Conservation (phyloP, 2,888 invertebrate species). For the Tromatobia lineatoria region DNA sequence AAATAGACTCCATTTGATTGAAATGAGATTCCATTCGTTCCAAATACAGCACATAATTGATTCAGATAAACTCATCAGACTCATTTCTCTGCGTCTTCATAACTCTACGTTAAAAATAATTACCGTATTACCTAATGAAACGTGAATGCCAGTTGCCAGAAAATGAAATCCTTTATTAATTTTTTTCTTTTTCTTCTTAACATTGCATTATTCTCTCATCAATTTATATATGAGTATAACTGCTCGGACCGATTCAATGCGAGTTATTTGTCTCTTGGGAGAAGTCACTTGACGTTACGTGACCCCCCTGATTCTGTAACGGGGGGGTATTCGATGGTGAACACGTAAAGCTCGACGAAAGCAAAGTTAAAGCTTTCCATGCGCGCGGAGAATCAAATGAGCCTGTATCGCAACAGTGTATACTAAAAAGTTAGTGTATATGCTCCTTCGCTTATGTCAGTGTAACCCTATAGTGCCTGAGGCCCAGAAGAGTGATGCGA, state of each 20-base stretch:
- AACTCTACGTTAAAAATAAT: too few species aligned
- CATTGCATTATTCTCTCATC: neutral
- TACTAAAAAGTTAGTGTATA: constrained; percentile 42
- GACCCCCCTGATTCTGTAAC: neutral
- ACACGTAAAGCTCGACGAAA: constrained; percentile 43
- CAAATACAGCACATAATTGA: too few species aligned
- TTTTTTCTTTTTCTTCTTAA: neutral
- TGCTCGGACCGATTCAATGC: neutral
- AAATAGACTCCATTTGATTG: too few species aligned
- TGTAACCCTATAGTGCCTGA: constrained; percentile 68
- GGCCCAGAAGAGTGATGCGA: constrained; percentile 54
- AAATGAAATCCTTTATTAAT: too few species aligned
- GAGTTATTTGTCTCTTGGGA: constrained; percentile 16
- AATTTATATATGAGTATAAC: neutral
- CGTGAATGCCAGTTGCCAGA: too few species aligned
- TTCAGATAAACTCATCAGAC: too few species aligned
- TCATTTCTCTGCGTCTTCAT: too few species aligned
- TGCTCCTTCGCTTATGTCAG: constrained; percentile 66
- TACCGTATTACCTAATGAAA: too few species aligned
- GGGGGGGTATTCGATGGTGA: neutral
- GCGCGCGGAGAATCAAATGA: constrained; percentile 39
- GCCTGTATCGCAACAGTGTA: constrained; percentile 13
- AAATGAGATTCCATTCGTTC: too few species aligned
- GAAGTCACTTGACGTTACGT: constrained; percentile 4
- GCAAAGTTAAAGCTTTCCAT: constrained; percentile 34